A percentile compares a stretch with the other conserved stretches of the same genome.
These are phyloP conservation scores for Pelobates fuscus DNA, from an alignment of 2,113 vertebrate species.

Conservation along the genomic window DNA sequence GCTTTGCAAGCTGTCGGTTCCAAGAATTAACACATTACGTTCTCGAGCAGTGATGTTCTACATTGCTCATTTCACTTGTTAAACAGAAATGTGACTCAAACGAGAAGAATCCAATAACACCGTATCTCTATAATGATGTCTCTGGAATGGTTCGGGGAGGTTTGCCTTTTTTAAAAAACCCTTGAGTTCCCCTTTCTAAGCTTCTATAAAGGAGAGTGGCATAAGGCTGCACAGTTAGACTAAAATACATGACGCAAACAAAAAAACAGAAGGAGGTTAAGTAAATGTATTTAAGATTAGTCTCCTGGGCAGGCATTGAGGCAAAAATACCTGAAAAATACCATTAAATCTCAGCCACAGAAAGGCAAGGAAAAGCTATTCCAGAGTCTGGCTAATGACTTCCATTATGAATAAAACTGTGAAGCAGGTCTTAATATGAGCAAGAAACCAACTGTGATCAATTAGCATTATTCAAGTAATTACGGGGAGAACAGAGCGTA, in stretches of 20 bases:
- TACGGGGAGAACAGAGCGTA: neutral
- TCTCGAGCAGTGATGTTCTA: neutral
- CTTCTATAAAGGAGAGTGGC: neutral
- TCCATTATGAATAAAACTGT: neutral
- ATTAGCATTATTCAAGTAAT: neutral
- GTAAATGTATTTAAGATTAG: neutral
- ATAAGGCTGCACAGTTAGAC: neutral
- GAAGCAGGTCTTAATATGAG: neutral
- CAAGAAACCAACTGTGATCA: neutral
- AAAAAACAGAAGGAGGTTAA: constrained; percentile 1
- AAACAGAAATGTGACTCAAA: neutral
- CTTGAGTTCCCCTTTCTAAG: neutral
- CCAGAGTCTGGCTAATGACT: neutral
- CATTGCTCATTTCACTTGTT: neutral
- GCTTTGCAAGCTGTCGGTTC: neutral
- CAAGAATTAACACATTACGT: neutral
- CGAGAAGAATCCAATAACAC: neutral
- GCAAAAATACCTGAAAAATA: neutral
- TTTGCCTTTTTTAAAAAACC: too few species aligned
- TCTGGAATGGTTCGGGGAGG: neutral
- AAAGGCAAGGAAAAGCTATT: neutral
- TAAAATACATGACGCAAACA: neutral
- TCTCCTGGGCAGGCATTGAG: neutral
- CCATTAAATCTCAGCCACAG: neutral
- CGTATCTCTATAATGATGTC: neutral